Conservation (phyloP, 2,113 vertebrate species). For the Theristicus caerulescens region DNA sequence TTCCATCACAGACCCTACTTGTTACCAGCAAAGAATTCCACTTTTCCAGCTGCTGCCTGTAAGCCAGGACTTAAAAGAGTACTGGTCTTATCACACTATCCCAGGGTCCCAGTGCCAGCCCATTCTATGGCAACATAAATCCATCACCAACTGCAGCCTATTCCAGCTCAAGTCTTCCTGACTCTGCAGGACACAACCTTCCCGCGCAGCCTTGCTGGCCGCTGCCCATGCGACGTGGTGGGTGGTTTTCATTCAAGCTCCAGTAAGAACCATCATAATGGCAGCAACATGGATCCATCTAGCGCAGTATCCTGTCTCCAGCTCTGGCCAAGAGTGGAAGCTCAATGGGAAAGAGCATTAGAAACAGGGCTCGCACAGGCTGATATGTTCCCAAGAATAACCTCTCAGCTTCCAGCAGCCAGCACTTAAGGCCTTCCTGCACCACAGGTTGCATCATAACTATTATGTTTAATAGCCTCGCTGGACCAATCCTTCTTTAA, state of each 20-base stretch:
- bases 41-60: not conserved
- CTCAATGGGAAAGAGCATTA: not conserved
- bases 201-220: not conserved
- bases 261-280: not conserved
- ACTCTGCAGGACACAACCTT: not conserved
- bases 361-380: not conserved
- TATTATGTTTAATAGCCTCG: constrained; percentile 41
- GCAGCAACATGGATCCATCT: not conserved
- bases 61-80: not conserved
- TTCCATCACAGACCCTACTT: not conserved
- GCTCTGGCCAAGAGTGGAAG: not conserved
- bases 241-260: not conserved
- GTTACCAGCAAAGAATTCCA: not conserved
- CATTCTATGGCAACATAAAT: not conserved
- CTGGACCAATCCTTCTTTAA: constrained; percentile 49
- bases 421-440: constrained; percentile 29
- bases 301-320: not conserved
- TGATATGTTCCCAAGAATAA: constrained; percentile 22
- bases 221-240: fast-evolving
- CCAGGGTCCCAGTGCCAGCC: not conserved
- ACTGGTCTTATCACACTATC: not conserved
- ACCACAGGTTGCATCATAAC: constrained; percentile 40
- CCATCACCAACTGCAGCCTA: not conserved
- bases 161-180: not conserved
- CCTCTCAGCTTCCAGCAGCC: constrained; percentile 3